Base-by-base conservation (phyloP, 2,888 invertebrate species). In the Lutraria lutraria region DNA sequence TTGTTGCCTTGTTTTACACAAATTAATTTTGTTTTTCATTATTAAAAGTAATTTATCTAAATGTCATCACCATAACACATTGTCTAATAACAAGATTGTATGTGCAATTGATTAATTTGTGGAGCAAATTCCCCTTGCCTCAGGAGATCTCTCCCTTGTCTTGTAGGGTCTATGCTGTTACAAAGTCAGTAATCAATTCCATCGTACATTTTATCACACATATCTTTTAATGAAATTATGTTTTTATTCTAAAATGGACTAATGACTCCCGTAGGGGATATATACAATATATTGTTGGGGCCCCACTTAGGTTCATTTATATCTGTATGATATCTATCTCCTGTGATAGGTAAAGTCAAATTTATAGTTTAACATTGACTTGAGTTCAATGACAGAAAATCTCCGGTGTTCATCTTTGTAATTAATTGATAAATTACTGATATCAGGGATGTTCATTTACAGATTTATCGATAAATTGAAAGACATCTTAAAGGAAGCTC, bases 281-380 rank as follows among this genome's bases (percentile, higher is more conserved):
- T 84, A 53, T 76, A 76, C 76, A 84, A 84, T 84, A 84, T 84
- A 53, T 15, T 52, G 52, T 84, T 19, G 54, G 2, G n/a, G 54
- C 31, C 43, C 34, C 34, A 16, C 76, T 31, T 34, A 34, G 16
- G 16, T 31, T 34, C 4, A 76, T 31, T 15, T 34, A 19, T 76
- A 31, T 34, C 16, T 19, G 31, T 4, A 31, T 76, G 76, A 76
- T 76, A 31, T 76, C 16, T 76, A 76, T 76, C 76, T 76, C 16
- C 76, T 34, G 31, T 15, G 16, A 34, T 31, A 31, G 76, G 31
- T 19, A 76, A 76, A 76, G 31, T 76, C 34, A 76, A 31, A 76
- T 76, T 76, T 76, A 76, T 25, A 34, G 76, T 16, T 56, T 19
- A 34, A 31, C 76, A 19, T 25, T 31, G 76, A 76, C 76, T 76